Percentiles rank a stretch among this genome's conserved stretches.
Evolutionary conservation across 2,888 invertebrate species (phyloP).

Genomic region (Thymelicus lineola): DNA sequence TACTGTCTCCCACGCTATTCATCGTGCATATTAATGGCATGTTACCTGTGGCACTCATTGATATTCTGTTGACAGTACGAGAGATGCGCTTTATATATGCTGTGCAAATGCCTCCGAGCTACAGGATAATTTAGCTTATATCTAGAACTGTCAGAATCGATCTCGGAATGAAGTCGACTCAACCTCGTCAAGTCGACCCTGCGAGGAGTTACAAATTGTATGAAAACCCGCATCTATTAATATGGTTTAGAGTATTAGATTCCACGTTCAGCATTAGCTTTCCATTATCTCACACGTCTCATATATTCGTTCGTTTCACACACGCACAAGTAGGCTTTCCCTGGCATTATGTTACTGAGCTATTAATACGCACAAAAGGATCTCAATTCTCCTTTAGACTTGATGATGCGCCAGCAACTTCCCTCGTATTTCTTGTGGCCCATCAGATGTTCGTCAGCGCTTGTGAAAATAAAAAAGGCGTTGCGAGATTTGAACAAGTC

Average conservation of each 20-base stretch:
- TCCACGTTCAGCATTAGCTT: neutral
- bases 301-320: no score
- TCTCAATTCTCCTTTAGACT: neutral
- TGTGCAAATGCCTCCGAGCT: neutral
- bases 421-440: no score
- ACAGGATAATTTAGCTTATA: neutral
- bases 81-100: neutral
- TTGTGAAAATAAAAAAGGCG: constrained; percentile 1
- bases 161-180: neutral
- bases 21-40: neutral
- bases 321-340: no score
- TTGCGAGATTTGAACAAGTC: neutral
- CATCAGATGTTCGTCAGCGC: no score
- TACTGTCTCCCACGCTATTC: neutral
- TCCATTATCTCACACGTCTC: no score
- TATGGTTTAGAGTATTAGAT: neutral
- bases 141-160: neutral
- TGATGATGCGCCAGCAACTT: neutral
- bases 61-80: constrained; percentile 1
- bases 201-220: no score
- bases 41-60: neutral
- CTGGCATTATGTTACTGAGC: neutral
- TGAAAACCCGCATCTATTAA: no score
- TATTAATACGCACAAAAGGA: neutral
- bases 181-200: neutral